These are phyloP conservation scores for Hydractinia symbiolongicarpus DNA, from an alignment of 30 jellyfish, hydroid and myxozoan genomes.

Conservation along the genomic window DNA sequence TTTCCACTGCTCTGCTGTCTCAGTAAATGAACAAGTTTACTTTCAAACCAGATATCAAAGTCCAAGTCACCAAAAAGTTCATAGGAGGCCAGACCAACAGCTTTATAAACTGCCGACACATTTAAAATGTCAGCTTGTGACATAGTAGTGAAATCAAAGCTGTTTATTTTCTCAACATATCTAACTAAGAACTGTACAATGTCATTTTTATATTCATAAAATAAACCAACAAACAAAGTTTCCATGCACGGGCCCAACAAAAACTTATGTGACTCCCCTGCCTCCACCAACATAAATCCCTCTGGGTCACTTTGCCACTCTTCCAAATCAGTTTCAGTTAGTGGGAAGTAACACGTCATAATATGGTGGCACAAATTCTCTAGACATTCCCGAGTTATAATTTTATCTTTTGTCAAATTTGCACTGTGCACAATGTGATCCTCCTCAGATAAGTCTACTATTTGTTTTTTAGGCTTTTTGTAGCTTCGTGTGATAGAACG, in stretches of 20 bases:
- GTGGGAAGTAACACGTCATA: slow-evolving; percentile 50
- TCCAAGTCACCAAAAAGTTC: slow-evolving; percentile 83
- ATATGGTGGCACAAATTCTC: slow-evolving; percentile 43
- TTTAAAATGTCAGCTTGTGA: slow-evolving; percentile 15
- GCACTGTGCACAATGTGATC: neutral
- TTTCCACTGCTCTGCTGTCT: slow-evolving; percentile 29
- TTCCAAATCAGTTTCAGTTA: slow-evolving; percentile 55
- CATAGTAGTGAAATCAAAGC: neutral
- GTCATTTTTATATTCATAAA: slow-evolving; percentile 46
- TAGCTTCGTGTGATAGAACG: slow-evolving; percentile 28
- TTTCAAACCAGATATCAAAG: slow-evolving; percentile 64
- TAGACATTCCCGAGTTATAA: slow-evolving; percentile 32
- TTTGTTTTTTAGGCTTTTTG: slow-evolving; percentile 1
- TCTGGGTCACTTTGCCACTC: slow-evolving; percentile 91
- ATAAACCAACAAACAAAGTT: slow-evolving; percentile 55
- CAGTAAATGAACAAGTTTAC: slow-evolving; percentile 39
- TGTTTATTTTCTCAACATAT: neutral
- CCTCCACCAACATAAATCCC: slow-evolving; percentile 53
- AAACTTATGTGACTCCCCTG: slow-evolving; percentile 56
- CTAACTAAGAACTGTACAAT: slow-evolving; percentile 30
- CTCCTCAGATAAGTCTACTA: neutral
- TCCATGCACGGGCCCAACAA: slow-evolving; percentile 69
- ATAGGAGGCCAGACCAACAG: slow-evolving; percentile 81
- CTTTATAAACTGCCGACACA: slow-evolving; percentile 44
- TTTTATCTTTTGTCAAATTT: slow-evolving; percentile 3